Conservation (phyloP, 2,888 invertebrate genomes). For the Margaritifera margaritifera region DNA sequence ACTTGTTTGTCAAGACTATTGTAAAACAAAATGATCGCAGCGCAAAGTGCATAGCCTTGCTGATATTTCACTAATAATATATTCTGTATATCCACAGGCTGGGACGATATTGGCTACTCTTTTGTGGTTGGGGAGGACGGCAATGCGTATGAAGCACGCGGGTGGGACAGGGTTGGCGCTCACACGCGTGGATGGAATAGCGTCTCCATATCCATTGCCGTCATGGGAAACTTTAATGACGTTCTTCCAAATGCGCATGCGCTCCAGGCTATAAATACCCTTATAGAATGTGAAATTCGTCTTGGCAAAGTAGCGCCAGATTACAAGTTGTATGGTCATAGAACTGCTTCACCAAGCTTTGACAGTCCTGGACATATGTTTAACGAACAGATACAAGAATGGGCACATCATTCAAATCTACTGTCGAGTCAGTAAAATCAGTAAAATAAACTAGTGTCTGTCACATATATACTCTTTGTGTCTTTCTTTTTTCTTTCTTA, state of each 20-base stretch:
- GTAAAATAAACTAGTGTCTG: no score
- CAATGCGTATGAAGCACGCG: slow-evolving; percentile 82
- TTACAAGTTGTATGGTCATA: slow-evolving; percentile 51
- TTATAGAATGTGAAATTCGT: slow-evolving; percentile 50
- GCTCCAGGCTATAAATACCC: slow-evolving; percentile 40
- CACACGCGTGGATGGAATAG: slow-evolving; percentile 80
- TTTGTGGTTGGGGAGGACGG: slow-evolving; percentile 87
- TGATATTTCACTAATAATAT: no score
- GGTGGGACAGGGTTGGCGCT: slow-evolving; percentile 83
- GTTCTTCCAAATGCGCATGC: slow-evolving; percentile 45
- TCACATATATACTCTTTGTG: no score
- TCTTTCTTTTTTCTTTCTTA: no score
- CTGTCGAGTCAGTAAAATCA: not conserved
- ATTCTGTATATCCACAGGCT: slow-evolving; percentile 26
- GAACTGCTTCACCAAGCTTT: slow-evolving; percentile 34
- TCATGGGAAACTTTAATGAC: slow-evolving; percentile 57
- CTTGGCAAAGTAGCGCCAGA: slow-evolving; percentile 33
- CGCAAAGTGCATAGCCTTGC: no score
- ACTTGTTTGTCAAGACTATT: no score
- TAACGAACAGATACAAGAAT: slow-evolving; percentile 40
- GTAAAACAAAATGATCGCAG: no score
- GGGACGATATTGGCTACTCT: slow-evolving; percentile 74
- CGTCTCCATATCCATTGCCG: slow-evolving; percentile 41
- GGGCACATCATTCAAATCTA: slow-evolving; percentile 28
- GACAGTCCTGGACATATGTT: slow-evolving; percentile 44